Evolutionary conservation across 1,140 invertebrate species (phyloP).

Genomic region (Globodera ellingtonae): DNA sequence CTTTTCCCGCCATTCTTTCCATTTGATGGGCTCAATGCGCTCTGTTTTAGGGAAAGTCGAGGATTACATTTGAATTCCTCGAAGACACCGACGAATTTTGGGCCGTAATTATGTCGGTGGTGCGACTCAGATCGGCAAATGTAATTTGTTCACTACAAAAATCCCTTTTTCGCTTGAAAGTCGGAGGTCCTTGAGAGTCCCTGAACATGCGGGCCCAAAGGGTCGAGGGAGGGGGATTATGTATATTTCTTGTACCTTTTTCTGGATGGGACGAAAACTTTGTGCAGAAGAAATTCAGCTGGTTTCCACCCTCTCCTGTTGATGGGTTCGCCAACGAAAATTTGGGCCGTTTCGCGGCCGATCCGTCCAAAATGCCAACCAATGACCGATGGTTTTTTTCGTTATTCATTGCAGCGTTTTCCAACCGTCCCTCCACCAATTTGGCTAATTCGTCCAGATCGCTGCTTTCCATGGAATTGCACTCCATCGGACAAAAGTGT

Average conservation of each 20-base stretch:
- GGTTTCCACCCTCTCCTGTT: not conserved
- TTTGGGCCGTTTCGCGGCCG: not conserved
- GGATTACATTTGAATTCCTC: not conserved
- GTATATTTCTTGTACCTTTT: not conserved
- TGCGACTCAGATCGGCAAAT: too few relatives aligned
- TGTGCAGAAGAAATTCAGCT: slow-evolving; percentile 2
- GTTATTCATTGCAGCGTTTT: not conserved
- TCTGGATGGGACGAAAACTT: slow-evolving; percentile 4
- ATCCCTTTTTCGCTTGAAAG: not conserved
- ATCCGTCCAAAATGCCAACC: not conserved
- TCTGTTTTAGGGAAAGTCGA: slow-evolving; percentile 7
- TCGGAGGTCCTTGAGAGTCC: too few relatives aligned
- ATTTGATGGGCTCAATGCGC: not conserved
- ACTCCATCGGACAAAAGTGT: slow-evolving; percentile 13
- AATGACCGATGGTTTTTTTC: not conserved
- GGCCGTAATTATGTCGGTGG: too few relatives aligned
- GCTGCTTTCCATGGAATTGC: slow-evolving; percentile 3
- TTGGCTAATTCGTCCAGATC: slow-evolving; percentile 16
- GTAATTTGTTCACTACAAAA: too few relatives aligned
- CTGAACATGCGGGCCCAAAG: too few relatives aligned
- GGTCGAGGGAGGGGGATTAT: too few relatives aligned
- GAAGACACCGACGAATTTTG: too few relatives aligned
- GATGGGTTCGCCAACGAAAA: not conserved
- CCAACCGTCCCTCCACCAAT: slow-evolving; percentile 18
- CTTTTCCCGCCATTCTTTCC: not conserved